Evolutionary conservation across 2,797 vertebrate species (phyloP).

Genomic region (Epinephelus awoara): DNA sequence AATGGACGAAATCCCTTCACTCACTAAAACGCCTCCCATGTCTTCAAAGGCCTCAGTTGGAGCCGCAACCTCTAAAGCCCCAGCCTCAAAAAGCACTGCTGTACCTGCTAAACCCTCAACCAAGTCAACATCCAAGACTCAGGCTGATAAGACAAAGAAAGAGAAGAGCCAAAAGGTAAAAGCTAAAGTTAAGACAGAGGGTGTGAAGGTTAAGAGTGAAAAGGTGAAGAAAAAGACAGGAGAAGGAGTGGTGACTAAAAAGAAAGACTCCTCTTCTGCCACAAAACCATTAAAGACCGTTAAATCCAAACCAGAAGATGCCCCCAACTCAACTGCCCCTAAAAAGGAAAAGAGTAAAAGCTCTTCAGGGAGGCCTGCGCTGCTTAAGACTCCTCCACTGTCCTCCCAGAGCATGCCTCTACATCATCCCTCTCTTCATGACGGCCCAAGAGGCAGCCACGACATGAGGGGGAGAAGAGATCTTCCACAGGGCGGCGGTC

Average conservation of each 20-base stretch:
- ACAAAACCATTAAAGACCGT: constrained; percentile 61
- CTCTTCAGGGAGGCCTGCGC: constrained; percentile 44
- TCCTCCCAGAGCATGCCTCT: constrained; percentile 57
- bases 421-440: constrained; percentile 67
- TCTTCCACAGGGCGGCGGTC: constrained; percentile 39
- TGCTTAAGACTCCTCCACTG: constrained; percentile 69
- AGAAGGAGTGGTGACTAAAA: constrained; percentile 63
- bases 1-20: constrained; percentile 89
- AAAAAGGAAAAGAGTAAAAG: constrained; percentile 79
- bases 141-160: constrained; percentile 72
- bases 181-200: constrained; percentile 92
- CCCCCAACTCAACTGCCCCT: constrained; percentile 41
- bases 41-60: constrained; percentile 63
- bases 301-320: constrained; percentile 73
- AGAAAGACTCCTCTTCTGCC: constrained; percentile 70
- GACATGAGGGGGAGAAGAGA: constrained; percentile 76
- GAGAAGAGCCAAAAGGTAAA: constrained; percentile 74
- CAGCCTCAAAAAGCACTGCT: constrained; percentile 80
- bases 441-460: constrained; percentile 59
- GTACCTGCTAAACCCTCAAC: constrained; percentile 83
- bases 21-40: constrained; percentile 65
- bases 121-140: constrained; percentile 68
- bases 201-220: constrained; percentile 89
- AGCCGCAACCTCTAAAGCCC: constrained; percentile 50
- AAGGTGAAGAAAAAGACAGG: constrained; percentile 90